Base-by-base conservation (phyloP, 2,888 invertebrate species). In the Tenthredo scrophulariae region DNA sequence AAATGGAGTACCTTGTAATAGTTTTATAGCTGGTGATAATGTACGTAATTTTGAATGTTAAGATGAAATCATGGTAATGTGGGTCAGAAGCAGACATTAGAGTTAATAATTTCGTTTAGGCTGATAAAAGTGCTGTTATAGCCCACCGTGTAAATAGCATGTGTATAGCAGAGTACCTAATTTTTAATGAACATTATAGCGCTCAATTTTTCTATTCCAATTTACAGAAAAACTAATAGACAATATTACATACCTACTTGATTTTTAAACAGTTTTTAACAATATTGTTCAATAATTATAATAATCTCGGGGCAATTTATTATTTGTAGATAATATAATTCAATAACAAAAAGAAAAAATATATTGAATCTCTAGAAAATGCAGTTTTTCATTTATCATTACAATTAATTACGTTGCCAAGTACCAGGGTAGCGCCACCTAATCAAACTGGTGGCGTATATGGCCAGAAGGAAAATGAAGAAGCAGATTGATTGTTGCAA, bases 121-220 rank as follows among this genome's bases (percentile, higher is more conserved):
- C 22, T 72, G 43, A 72, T 72, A 74, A 1, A 62, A 62, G 62
- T 62, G 26, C 62, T 62, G 22, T 26, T 26, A 3, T 40, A 43
- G 43, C 13, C 43, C 77, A 77, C 40, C 18, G 33, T 77, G 77
- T 54, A 54, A 26, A 54, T 54, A 77, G 26, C 15, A 33, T 77
- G 77, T 77, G 50, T 77, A 54, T 77, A 54, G 54, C 26, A 33
- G 54, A 77, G 77, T n/a, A 40, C 54, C 40, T 40, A 54, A 77
- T 77, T 77, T 77, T 77, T 77, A 54, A 77, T 29, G 15, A 77
- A 62, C 9, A 26, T 62, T 26, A 4, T 62, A 26, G 62, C 62
- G 62, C 62, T 62, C 62, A 62, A 62, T 62, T 62, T 62, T 62
- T 62, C 33, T 77, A 50, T 54, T 54, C 2, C 54, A 54, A 54